Percentiles rank a stretch among this genome's conserved stretches.
phyloP scores from a whole-genome alignment of 2,113 vertebrate genomes.

The Mixornis gularis region DNA sequence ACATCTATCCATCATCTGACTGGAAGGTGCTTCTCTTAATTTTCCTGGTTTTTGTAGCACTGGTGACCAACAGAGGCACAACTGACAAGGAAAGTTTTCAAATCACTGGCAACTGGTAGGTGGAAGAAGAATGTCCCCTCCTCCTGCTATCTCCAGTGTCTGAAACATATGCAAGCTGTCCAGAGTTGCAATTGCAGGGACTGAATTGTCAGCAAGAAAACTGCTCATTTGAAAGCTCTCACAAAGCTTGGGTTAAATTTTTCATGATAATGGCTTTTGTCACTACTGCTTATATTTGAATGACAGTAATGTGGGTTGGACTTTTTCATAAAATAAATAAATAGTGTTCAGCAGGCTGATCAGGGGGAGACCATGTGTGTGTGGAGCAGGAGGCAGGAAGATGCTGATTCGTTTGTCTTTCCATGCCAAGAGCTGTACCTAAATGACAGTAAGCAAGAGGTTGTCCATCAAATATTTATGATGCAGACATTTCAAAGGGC shows the following conservation, averaged over 20 bases:
- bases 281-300: background rate
- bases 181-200: background rate
- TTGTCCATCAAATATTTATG: constrained; percentile 72
- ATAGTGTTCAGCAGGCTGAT: background rate
- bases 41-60: background rate
- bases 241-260: background rate
- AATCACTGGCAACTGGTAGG: background rate
- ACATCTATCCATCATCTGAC: background rate
- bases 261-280: constrained; percentile 9
- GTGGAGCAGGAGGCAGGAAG: background rate
- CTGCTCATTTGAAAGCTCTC: background rate
- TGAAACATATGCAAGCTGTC: background rate
- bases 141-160: background rate
- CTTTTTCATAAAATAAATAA: background rate
- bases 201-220: background rate
- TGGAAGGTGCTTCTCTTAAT: background rate
- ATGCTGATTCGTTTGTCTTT: constrained; percentile 34
- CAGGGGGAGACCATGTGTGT: background rate
- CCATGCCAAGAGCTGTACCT: constrained; percentile 2
- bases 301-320: background rate
- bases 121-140: background rate
- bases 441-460: constrained; percentile 51
- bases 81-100: background rate
- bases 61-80: background rate
- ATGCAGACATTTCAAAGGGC: background rate